Evolutionary conservation across 2,797 vertebrate genomes (phyloP), one percentile per base, ranked within the genome.

Genomic region (Epinephelus awoara): DNA sequence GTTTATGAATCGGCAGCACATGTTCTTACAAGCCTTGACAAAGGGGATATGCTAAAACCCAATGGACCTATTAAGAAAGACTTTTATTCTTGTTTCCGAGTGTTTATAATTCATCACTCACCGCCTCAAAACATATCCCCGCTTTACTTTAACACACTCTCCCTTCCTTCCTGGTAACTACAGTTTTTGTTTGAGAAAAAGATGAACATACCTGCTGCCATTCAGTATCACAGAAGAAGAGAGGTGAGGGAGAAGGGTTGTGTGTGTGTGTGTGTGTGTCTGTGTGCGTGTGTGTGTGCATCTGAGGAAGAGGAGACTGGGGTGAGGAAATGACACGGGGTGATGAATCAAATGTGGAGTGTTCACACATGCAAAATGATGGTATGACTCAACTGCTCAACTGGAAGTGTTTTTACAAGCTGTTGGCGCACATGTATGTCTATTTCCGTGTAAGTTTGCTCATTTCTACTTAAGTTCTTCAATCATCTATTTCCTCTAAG

Each of bases 401-500:
- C 72, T 84, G 82, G 84, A 89, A 85, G 80, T 72, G 50, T 85
- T 89, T 89, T 89, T 79, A 89, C 83, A 88, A 91, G 77, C 70
- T 58, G 55, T 29, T 77, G 75, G 74, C 81, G 78, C 80, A 85
- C 68, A 58, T 64, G 77, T 46, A 72, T 27, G 55, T 49, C 76
- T 82, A 76, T 63, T 56, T 85, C 70, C 78, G 46, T 83, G 77
- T 46, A 54, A 54, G 79, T 72, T 72, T 80, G 46, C 50, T 83
- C 25, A 85, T 66, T 34, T 34, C 34, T 34, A 64, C 23, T 2
- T 34, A 86, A 52, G 56, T 61, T 61, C 74, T 74, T 84, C 68
- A 84, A 79, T 82, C 75, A 77, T 72, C 62, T 55, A 58, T 73
- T 67, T 56, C 73, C 79, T 85, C 52, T 21, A 56, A 46, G 51